Evolutionary conservation across 2,797 vertebrate species (phyloP).

Genomic region (Enteromius thamalakanensis): DNA sequence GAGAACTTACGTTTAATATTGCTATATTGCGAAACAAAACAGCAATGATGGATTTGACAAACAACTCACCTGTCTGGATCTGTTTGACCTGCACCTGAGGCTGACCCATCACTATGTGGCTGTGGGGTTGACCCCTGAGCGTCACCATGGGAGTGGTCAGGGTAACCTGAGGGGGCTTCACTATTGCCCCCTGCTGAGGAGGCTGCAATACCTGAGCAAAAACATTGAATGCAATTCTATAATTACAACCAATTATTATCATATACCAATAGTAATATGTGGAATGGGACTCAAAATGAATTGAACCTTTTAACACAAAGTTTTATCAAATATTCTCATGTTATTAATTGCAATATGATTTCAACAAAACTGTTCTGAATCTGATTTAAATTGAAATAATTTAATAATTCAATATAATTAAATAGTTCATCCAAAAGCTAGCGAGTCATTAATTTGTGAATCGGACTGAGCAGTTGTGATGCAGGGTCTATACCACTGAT

Average conservation of each 20-base stretch:
- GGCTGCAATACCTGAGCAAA: conserved; percentile 85
- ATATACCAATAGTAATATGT: too few species aligned
- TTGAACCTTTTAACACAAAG: too few species aligned
- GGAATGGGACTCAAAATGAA: too few species aligned
- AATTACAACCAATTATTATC: background rate
- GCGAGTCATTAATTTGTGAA: background rate
- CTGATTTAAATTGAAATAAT: too few species aligned
- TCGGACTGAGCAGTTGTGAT: background rate
- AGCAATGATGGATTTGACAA: background rate
- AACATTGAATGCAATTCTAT: background rate
- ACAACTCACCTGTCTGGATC: conserved; percentile 85
- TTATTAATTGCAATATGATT: too few species aligned
- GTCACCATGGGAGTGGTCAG: conserved; percentile 91
- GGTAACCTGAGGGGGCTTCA: conserved; percentile 90
- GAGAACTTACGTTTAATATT: background rate
- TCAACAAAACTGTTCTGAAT: too few species aligned
- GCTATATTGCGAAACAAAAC: background rate
- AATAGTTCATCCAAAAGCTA: too few species aligned
- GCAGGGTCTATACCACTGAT: background rate
- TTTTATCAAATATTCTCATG: too few species aligned
- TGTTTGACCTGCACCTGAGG: conserved; percentile 89
- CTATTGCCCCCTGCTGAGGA: conserved; percentile 84
- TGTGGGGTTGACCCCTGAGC: conserved; percentile 86
- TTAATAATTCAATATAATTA: too few species aligned
- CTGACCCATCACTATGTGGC: conserved; percentile 86